phyloP scores from a whole-genome alignment of 2,888 invertebrate genomes.

The Electrophaes corylata region DNA sequence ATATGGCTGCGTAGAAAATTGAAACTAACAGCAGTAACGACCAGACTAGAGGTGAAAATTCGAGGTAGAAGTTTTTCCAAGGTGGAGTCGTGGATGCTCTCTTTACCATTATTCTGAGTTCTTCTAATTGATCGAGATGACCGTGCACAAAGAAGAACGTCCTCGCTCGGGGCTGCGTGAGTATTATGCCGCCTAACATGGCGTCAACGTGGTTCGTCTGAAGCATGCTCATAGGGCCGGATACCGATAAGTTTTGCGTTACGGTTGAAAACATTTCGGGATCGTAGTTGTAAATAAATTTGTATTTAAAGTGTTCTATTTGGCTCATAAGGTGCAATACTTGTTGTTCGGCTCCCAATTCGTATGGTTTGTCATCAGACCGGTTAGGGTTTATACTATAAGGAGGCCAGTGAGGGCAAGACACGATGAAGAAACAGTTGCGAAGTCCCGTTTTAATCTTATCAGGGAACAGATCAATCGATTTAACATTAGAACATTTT shows the following conservation, averaged over 20 bases:
- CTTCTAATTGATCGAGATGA: conserved; percentile 52
- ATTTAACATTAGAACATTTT: conserved; percentile 44
- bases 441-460: conserved; percentile 52
- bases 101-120: conserved; percentile 53
- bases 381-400: conserved; percentile 46
- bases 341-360: conserved; percentile 48
- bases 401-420: conserved; percentile 57
- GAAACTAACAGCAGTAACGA: conserved; percentile 44
- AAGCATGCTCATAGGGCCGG: conserved; percentile 45
- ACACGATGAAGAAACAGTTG: conserved; percentile 56
- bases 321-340: conserved; percentile 51
- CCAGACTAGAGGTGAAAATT: conserved; percentile 56
- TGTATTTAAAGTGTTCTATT: conserved; percentile 52
- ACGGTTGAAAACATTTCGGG: conserved; percentile 47
- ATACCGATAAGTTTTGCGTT: conserved; percentile 43
- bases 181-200: conserved; percentile 46
- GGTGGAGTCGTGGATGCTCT: conserved; percentile 42
- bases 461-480: conserved; percentile 45
- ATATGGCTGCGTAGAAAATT: conserved; percentile 41
- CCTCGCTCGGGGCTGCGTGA: conserved; percentile 40
- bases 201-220: conserved; percentile 43
- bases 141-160: conserved; percentile 50
- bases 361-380: conserved; percentile 4
- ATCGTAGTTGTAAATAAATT: conserved; percentile 45
- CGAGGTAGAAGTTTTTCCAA: conserved; percentile 54